Evolutionary conservation across 2,113 vertebrate species (phyloP), one percentile per base, ranked within the genome.

Genomic region (Oncorhynchus gorbuscha): DNA sequence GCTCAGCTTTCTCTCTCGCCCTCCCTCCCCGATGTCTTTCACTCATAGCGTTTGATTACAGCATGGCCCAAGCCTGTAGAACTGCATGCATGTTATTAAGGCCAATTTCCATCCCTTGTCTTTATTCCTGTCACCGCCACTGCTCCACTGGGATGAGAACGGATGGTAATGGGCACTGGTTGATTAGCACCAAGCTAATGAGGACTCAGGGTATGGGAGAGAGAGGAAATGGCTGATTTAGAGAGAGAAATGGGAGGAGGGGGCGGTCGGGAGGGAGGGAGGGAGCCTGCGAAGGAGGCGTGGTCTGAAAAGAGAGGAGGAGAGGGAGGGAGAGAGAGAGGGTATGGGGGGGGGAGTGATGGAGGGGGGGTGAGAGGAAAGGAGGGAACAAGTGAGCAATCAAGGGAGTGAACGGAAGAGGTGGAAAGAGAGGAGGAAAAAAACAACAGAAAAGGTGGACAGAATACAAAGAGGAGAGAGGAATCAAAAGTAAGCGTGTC

Each of bases 111-210:
- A 80, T 89, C 83, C 83, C 66, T 73, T 45, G 64, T 35, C 39
- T 78, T 73, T 28, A 71, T 55, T 67, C 64, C 73, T 86, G 84
- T 87, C 86, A 86, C 76, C 74, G 51, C 78, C 0, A 9, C 0
- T 58, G 75, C 79, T 78, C 59, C 18, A 4, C 77, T 1, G 13
- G 73, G 55, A 64, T 72, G 74, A 71, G 65, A 84, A 76, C 58
- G 65, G 79, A 81, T 80, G 83, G 80, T 88, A 88, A 87, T 84
- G 79, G 88, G 28, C 58, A 13, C 75, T 12, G 48, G 82, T 89
- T 86, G 87, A 89, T 89, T 89, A 89, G 83, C 22, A 78, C 71
- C 20, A 39, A 28, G 14, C 81, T 85, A 85, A 87, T 59, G 75
- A 76, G 35, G 11, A 87, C 82, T 84, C 79, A 76, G 83, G 76